Evolutionary conservation across 2,888 invertebrate species (phyloP), one percentile per base, ranked within the genome.

Genomic region (Drosophila glabriapex): DNA sequence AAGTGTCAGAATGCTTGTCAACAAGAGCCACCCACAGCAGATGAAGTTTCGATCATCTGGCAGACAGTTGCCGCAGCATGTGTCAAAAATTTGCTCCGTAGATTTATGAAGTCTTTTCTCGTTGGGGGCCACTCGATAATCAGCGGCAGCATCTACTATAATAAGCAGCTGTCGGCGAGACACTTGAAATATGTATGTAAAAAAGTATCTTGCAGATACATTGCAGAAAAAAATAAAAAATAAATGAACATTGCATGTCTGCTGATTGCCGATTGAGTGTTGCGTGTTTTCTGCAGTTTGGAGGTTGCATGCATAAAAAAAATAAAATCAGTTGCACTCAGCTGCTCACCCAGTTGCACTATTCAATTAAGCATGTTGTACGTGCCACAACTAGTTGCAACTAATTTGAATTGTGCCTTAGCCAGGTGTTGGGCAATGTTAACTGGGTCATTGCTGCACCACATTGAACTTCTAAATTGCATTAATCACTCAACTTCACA

Each of bases 121-220:
- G 78, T 43, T 46, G 22, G 83, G 83, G 78, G 76, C 73, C 72
- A 75, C 68, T 56, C 73, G 71, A 71, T 89, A 80, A 85, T 85
- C 85, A 65, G 60, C 69, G 41, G 66, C 75, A 62, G 84, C 78
- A 89, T 82, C 85, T 80, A 81, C 81, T 77, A 74, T 85, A 85
- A 89, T 89, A 85, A 85, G 87, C 87, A 81, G 85, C 89, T 89
- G 85, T 85, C 85, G 85, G 58, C 80, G 79, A 73, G 87, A 60
- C 85, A 85, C 85, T 89, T 89, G 84, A 85, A 82, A 77, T 83
- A 89, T 85, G 71, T 78, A 66, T 64, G n/a, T 33, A 16, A 46
- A 46, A 46, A 46, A 7, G 86, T 85, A 85, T 85, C 89, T 78
- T 54, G 56, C 76, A 76, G 82, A 84, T 80, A 80, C 68, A 55